These are phyloP conservation scores for Pomacea maculata DNA, from an alignment of 1,140 invertebrate species.

Conservation along the genomic window DNA sequence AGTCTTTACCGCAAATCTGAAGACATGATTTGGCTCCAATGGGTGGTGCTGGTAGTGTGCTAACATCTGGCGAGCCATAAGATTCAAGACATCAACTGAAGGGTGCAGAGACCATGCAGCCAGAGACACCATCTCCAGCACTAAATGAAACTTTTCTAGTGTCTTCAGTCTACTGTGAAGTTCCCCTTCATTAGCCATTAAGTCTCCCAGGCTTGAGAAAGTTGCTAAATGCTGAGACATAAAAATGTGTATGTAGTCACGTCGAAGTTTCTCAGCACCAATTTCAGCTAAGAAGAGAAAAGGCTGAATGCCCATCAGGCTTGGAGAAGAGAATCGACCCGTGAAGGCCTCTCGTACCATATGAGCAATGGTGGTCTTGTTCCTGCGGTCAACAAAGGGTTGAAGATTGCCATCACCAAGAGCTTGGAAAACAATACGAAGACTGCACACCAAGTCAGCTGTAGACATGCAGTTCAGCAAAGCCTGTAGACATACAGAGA, in stretches of 20 bases:
- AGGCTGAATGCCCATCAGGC: conserved; percentile 40
- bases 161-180: no score
- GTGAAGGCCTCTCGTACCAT: conserved; percentile 47
- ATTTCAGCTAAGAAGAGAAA: conserved; percentile 51
- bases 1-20: conserved; percentile 44
- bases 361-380: conserved; percentile 49
- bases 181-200: conserved; percentile 31
- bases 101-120: conserved; percentile 45
- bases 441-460: conserved; percentile 38
- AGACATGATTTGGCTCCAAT: conserved; percentile 33
- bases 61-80: conserved; percentile 39
- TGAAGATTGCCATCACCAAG: conserved; percentile 46
- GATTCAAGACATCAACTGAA: conserved; percentile 31
- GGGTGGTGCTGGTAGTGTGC: conserved; percentile 39
- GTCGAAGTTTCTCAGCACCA: conserved; percentile 48
- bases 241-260: conserved; percentile 47
- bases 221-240: conserved; percentile 42
- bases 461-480: conserved; percentile 44
- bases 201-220: conserved; percentile 27
- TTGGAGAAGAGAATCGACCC: conserved; percentile 39
- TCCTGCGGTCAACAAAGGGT: conserved; percentile 48
- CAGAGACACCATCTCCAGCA: conserved; percentile 48
- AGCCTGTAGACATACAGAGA: conserved; percentile 11
- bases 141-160: conserved; percentile 45
- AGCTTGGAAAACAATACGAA: conserved; percentile 43